phyloP scores from a whole-genome alignment of 1,140 invertebrate species.

The Gerris buenoi region DNA sequence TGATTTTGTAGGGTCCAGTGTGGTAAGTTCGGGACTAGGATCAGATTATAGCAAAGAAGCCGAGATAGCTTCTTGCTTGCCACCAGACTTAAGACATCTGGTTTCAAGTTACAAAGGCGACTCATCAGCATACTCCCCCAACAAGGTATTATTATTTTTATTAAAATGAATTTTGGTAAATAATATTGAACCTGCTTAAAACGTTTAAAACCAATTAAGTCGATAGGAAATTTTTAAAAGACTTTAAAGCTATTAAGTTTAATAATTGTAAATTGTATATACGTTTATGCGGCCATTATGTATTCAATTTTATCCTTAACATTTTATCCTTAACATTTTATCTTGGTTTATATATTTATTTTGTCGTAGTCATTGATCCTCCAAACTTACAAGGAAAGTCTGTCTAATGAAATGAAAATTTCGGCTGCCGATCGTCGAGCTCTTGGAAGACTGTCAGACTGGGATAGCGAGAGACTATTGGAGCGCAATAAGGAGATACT shows the following conservation, averaged over 20 bases:
- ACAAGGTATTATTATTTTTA: too few relatives aligned
- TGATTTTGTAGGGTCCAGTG: slow-evolving; percentile 28
- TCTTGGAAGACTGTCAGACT: slow-evolving; percentile 16
- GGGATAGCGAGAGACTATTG: slow-evolving; percentile 16
- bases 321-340: too few relatives aligned
- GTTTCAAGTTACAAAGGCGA: slow-evolving; percentile 23
- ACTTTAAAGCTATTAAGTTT: too few relatives aligned
- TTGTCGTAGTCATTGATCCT: slow-evolving; percentile 5
- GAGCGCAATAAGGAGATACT: slow-evolving; percentile 18
- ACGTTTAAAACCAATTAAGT: too few relatives aligned
- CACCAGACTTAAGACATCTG: slow-evolving; percentile 34
- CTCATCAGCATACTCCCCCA: slow-evolving; percentile 11
- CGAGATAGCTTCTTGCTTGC: slow-evolving; percentile 32
- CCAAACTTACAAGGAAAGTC: slow-evolving; percentile 17
- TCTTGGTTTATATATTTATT: too few relatives aligned
- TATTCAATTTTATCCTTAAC: too few relatives aligned
- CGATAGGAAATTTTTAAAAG: too few relatives aligned
- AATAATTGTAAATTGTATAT: too few relatives aligned
- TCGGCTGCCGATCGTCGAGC: slow-evolving; percentile 17
- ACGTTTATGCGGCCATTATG: too few relatives aligned
- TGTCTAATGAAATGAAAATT: slow-evolving; percentile 18
- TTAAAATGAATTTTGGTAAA: too few relatives aligned
- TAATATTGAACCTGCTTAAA: too few relatives aligned
- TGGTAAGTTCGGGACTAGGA: slow-evolving; percentile 28
- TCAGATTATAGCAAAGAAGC: slow-evolving; percentile 19